Evolutionary conservation across 2,888 invertebrate genomes (phyloP).

Genomic region (Himalopsyche tibetana): DNA sequence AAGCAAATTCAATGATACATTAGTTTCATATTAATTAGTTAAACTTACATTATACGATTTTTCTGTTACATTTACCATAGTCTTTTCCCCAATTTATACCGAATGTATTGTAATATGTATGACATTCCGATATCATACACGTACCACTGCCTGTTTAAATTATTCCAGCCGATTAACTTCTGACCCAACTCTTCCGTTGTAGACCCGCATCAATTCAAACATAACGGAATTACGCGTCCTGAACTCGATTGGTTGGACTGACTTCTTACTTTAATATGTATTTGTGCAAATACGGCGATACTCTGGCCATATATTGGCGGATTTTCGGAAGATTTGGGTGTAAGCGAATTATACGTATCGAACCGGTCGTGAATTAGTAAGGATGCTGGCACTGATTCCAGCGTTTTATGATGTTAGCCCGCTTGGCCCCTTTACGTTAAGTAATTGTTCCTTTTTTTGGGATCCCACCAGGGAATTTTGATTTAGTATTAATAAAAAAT

Average conservation of each 20-base stretch:
- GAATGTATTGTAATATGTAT: conserved; percentile 28
- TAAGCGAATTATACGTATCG: conserved; percentile 31
- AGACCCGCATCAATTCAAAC: conserved; percentile 48
- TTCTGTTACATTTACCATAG: background rate
- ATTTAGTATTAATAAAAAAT: no score
- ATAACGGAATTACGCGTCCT: conserved; percentile 46
- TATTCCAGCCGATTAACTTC: conserved; percentile 48
- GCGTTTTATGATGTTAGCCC: conserved; percentile 34
- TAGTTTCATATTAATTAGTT: no score
- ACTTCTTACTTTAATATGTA: conserved; percentile 35
- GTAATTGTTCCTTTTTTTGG: background rate
- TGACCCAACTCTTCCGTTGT: conserved; percentile 28
- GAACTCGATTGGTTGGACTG: conserved; percentile 41
- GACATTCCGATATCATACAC: conserved; percentile 41
- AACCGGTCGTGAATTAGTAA: conserved; percentile 23
- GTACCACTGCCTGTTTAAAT: conserved; percentile 47
- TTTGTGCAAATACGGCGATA: conserved; percentile 19
- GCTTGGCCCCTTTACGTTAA: background rate
- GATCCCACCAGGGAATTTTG: no score
- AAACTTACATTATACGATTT: no score
- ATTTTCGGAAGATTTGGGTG: conserved; percentile 33
- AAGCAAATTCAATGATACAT: no score
- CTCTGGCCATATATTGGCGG: conserved; percentile 37
- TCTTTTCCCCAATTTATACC: conserved; percentile 4
- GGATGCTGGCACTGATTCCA: conserved; percentile 5